phyloP scores from a whole-genome alignment of 2,113 vertebrate species.

The Salvelinus sp. region DNA sequence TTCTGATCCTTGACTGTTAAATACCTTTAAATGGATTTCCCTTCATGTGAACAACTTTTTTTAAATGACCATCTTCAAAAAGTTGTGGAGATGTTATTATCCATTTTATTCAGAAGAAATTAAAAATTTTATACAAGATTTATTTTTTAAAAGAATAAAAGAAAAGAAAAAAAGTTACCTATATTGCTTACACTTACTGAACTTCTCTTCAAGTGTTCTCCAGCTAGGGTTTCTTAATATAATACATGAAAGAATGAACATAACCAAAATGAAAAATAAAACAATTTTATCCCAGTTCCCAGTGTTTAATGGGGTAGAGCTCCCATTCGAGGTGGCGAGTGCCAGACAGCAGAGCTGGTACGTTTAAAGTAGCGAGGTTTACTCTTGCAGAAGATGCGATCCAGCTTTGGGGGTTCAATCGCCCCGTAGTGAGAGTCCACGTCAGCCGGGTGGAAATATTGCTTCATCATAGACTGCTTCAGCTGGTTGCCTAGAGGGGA shows the following conservation, averaged over 20 bases:
- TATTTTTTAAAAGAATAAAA: too few species aligned
- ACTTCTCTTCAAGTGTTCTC: too few species aligned
- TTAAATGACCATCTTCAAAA: too few species aligned
- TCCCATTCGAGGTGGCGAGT: conserved; percentile 76
- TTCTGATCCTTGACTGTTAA: too few species aligned
- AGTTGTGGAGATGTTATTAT: too few species aligned
- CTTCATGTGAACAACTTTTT: too few species aligned
- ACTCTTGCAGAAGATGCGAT: conserved; percentile 89
- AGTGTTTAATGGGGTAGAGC: conserved; percentile 16
- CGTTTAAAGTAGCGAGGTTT: conserved; percentile 94
- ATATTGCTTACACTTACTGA: too few species aligned
- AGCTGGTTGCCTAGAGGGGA: conserved; percentile 75
- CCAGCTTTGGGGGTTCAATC: conserved; percentile 79
- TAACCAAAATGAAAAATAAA: background rate
- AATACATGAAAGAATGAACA: background rate
- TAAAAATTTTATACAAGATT: too few species aligned
- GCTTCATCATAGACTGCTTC: conserved; percentile 78
- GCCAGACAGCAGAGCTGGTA: conserved; percentile 94
- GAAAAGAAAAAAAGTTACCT: too few species aligned
- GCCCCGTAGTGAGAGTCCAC: conserved; percentile 76
- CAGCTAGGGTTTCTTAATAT: too few species aligned
- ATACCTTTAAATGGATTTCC: too few species aligned
- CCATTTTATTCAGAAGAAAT: too few species aligned
- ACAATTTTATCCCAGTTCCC: background rate
- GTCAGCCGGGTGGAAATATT: conserved; percentile 85